A percentile compares a stretch with the other conserved stretches of the same genome.
These are phyloP conservation scores for Vesta saturnalis DNA, from an alignment of 2,888 invertebrate species.

Conservation along the genomic window DNA sequence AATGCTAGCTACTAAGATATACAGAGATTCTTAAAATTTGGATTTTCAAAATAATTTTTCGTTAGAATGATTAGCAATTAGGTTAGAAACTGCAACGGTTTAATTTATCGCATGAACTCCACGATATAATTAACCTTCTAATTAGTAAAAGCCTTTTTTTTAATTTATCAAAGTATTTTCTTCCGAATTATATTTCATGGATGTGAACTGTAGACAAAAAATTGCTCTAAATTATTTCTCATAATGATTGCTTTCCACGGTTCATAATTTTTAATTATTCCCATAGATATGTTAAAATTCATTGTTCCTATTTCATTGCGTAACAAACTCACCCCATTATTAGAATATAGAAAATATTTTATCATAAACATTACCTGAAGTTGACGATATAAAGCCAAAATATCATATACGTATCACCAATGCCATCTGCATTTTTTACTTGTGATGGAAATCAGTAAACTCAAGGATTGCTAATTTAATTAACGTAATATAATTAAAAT, in stretches of 20 bases:
- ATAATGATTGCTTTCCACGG: slow-evolving; percentile 11
- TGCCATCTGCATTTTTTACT: too few species aligned
- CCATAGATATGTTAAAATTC: background rate
- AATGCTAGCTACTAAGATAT: background rate
- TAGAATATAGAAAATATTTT: background rate
- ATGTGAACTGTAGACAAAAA: slow-evolving; percentile 8
- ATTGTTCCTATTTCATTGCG: background rate
- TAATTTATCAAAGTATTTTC: background rate
- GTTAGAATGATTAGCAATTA: slow-evolving; percentile 6
- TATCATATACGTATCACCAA: too few species aligned
- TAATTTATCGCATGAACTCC: background rate
- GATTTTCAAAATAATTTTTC: background rate
- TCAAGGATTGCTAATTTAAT: background rate
- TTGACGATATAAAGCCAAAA: too few species aligned
- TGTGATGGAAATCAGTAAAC: too few species aligned
- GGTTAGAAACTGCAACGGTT: background rate
- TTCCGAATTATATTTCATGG: slow-evolving; percentile 3
- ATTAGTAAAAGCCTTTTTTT: slow-evolving; percentile 6
- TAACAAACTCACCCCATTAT: background rate
- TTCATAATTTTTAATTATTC: slow-evolving; percentile 6
- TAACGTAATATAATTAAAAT: background rate
- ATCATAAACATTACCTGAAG: background rate
- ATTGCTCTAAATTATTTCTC: slow-evolving; percentile 6
- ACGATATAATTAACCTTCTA: background rate
- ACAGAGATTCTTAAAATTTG: background rate